phyloP scores from a whole-genome alignment of 2,113 vertebrate species.

The Oreotrochilus melanogaster region DNA sequence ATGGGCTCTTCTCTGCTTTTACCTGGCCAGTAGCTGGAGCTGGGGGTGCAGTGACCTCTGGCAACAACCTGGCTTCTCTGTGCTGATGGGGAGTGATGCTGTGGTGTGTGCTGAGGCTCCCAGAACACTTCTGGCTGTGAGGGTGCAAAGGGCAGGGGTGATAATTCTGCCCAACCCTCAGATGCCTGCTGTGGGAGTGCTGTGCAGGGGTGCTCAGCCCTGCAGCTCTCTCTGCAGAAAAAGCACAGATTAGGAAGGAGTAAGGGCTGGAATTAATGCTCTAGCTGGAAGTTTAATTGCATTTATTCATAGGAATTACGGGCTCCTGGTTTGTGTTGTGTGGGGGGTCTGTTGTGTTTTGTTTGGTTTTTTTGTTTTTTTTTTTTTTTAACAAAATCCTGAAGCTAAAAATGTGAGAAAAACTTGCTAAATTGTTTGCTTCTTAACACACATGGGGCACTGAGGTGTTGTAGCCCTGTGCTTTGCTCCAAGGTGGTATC shows the following conservation, averaged over 20 bases:
- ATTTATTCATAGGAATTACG: not conserved
- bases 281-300: not conserved
- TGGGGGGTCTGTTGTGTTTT: no score
- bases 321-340: not conserved
- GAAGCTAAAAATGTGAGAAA: not conserved
- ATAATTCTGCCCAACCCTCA: not conserved
- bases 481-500: accelerated
- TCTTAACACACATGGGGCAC: not conserved
- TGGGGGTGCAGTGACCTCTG: not conserved
- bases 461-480: no score
- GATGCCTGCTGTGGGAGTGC: not conserved
- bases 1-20: not conserved
- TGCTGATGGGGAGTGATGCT: constrained; percentile 55
- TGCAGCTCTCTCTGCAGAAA: not conserved
- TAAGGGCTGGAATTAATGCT: not conserved
- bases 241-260: not conserved
- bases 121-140: constrained; percentile 44
- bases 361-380: no score
- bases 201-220: not conserved
- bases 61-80: constrained; percentile 43
- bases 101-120: constrained; percentile 58
- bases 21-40: constrained; percentile 32
- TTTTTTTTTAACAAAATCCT: not conserved
- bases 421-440: not conserved
- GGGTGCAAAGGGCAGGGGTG: not conserved